Conservation (phyloP, 2,113 vertebrate genomes). For the Mesembrinibis cayennensis region DNA sequence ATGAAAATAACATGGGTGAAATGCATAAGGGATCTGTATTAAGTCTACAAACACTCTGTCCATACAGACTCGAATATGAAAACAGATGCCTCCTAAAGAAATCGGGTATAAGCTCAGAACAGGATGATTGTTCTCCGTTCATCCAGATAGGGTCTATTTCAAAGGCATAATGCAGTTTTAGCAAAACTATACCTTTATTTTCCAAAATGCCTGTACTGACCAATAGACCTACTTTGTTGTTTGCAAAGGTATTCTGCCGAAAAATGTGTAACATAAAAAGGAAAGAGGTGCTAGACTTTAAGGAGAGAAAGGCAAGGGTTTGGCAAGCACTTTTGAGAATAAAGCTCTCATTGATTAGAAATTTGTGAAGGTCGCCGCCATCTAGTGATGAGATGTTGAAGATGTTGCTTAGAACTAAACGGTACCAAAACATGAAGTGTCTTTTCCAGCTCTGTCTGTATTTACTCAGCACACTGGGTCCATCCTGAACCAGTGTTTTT, state of each 20-base stretch:
- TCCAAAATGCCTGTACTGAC: background rate
- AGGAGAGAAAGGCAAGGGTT: background rate
- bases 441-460: background rate
- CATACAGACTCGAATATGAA: background rate
- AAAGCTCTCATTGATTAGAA: background rate
- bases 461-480: background rate
- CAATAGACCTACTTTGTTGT: background rate
- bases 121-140: background rate
- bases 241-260: background rate
- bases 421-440: background rate
- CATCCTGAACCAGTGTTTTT: background rate
- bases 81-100: background rate
- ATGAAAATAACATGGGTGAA: background rate
- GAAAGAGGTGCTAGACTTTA: background rate
- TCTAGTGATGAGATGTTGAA: conserved; percentile 73
- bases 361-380: conserved; percentile 71
- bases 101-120: rapidly evolving
- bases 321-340: background rate
- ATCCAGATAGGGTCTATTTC: background rate
- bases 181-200: background rate
- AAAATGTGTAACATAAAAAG: background rate
- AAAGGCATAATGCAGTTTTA: background rate
- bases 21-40: background rate
- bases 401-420: conserved; percentile 30
- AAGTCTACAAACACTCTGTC: background rate